A percentile compares a stretch with the other conserved stretches of the same genome.
Evolutionary conservation across 2,797 vertebrate species (phyloP).

Genomic region (Myotis findleyi): DNA sequence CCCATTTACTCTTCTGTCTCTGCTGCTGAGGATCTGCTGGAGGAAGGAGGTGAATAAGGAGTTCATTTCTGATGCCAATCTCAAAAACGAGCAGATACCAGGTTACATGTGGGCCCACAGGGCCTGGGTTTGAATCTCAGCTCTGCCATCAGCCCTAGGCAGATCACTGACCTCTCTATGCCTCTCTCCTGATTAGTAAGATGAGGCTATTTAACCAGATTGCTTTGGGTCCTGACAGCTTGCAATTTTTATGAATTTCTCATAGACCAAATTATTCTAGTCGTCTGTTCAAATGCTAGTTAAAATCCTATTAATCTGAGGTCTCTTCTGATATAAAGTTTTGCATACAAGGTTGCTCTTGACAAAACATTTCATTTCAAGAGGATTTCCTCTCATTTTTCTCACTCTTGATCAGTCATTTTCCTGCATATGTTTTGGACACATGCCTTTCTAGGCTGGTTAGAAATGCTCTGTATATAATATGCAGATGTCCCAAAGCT

Average conservation of each 20-base stretch:
- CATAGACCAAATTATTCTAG: constrained; percentile 49
- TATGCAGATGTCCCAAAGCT: constrained; percentile 75
- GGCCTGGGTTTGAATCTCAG: background rate
- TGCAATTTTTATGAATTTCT: background rate
- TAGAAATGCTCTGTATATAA: constrained; percentile 54
- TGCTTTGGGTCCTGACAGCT: background rate
- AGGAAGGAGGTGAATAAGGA: background rate
- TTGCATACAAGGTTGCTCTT: constrained; percentile 40
- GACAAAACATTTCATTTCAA: constrained; percentile 64
- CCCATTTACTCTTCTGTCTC: background rate
- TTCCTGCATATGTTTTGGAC: constrained; percentile 57
- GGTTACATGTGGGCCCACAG: background rate
- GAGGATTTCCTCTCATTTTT: constrained; percentile 54
- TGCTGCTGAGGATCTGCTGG: background rate
- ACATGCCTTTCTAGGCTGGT: constrained; percentile 54
- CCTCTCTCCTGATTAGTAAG: background rate
- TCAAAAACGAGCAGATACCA: background rate
- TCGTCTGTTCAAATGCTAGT: constrained; percentile 34
- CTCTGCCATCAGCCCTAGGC: background rate
- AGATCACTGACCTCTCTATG: background rate
- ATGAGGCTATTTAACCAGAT: background rate
- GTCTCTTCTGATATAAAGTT: constrained; percentile 5
- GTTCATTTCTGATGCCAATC: background rate
- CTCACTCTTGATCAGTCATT: constrained; percentile 57
- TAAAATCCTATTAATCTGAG: constrained; percentile 31